Conservation (phyloP, 2,888 invertebrate genomes). For the Prosapia bicincta region DNA sequence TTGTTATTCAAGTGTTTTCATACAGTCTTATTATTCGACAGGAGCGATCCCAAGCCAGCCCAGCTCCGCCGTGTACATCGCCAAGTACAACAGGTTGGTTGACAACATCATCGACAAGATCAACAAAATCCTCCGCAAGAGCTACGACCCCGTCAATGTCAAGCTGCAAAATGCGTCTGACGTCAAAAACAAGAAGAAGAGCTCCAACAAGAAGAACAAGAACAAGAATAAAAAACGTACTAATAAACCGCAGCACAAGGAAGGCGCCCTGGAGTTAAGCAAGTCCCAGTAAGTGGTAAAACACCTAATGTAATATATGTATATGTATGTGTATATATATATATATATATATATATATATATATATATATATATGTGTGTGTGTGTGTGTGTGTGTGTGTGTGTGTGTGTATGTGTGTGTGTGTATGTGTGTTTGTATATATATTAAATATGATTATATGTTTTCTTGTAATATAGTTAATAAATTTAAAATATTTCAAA, state of each 20-base stretch:
- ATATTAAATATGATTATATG: too few relatives aligned
- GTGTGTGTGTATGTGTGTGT: too few relatives aligned
- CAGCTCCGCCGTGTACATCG: conserved; percentile 66
- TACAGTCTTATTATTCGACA: too few relatives aligned
- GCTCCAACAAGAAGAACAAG: conserved; percentile 43
- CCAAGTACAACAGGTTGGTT: conserved; percentile 81
- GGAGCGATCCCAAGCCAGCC: conserved; percentile 49
- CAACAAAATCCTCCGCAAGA: conserved; percentile 72
- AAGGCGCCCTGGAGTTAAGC: conserved; percentile 19
- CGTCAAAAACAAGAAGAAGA: conserved; percentile 51
- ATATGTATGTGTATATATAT: too few relatives aligned
- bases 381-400: too few relatives aligned
- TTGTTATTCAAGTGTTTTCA: too few relatives aligned
- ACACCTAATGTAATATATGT: too few relatives aligned
- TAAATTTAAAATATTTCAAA: too few relatives aligned
- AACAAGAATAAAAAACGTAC: conserved; percentile 36
- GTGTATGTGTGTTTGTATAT: too few relatives aligned
- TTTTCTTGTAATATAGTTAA: too few relatives aligned
- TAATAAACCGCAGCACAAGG: conserved; percentile 27
- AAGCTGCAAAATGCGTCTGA: conserved; percentile 56
- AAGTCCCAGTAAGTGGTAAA: conserved; percentile 17
- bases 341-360: too few relatives aligned
- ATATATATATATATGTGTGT: too few relatives aligned
- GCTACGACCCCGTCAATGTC: conserved; percentile 83
- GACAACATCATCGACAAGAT: conserved; percentile 79